Base-by-base conservation (phyloP, 1,140 invertebrate species). In the Apocrypta bakeri region DNA sequence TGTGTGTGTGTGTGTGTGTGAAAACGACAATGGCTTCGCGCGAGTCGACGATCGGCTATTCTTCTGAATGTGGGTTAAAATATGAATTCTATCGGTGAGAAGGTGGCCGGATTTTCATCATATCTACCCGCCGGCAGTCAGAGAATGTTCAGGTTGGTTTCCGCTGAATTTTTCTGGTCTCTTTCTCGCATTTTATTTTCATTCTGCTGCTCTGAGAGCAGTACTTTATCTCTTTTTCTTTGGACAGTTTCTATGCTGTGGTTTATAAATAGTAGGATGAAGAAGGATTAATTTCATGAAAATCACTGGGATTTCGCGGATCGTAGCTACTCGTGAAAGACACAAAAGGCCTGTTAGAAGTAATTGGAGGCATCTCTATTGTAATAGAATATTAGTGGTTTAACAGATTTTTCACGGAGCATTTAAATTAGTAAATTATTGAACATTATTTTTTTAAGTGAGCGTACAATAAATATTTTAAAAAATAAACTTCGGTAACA, bases 1-100 rank as follows among this genome's bases (percentile, higher is more conserved):
- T n/a, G n/a, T n/a, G n/a, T n/a, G n/a, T n/a, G n/a, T 48, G 12
- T 4, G 14, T 17, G 12, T 17, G 17, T 17, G 48, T 56, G 48
- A 0, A 48, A 48, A 17, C 42, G 48, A 56, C 48, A 56, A 56
- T 56, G 14, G 48, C 17, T 56, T 56, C 12, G 7, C 7, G 42
- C 42, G 14, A 17, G 12, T 42, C 4, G 40, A 2, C 42, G 42
- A 48, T 48, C 42, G n/a, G 40, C 64, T 29, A 74, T 72, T 64
- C 42, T 81, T 85, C 72, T 40, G 76, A 56, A 66, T 63, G 61
- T 40, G 74, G 79, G 74, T 42, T 48, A 42, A 73, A 83, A 27
- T 69, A 69, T n/a, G 40, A 72, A 64, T 56, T 56, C 48, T 56
- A 56, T 56, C 48, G 48, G 6, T n/a, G 48, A 17, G 48, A 56